phyloP scores from a whole-genome alignment of 2,797 vertebrate species.

The Cirrhinus molitorella region DNA sequence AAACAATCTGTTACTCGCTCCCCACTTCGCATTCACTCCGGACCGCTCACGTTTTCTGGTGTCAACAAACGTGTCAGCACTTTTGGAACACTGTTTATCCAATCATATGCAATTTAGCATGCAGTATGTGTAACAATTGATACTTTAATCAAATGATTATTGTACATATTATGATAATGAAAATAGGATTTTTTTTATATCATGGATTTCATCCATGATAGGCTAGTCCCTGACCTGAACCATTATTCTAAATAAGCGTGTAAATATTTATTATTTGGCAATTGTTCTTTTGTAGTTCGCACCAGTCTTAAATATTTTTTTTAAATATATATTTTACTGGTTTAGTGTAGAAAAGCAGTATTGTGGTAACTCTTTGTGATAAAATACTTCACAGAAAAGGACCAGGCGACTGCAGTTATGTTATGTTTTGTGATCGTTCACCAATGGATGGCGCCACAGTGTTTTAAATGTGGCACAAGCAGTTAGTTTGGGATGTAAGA shows the following conservation, averaged over 20 bases:
- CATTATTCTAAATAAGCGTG: neutral
- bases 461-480: slow-evolving; percentile 2
- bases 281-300: neutral
- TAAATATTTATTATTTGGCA: neutral
- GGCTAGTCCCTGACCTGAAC: neutral
- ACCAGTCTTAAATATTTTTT: neutral
- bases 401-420: slow-evolving; percentile 4
- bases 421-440: neutral
- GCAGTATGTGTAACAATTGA: neutral
- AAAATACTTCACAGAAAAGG: neutral
- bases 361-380: neutral
- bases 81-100: neutral
- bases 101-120: neutral
- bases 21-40: neutral
- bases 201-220: neutral
- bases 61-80: neutral
- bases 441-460: slow-evolving; percentile 45
- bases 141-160: neutral
- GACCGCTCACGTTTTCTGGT: neutral
- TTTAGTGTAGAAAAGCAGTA: neutral
- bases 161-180: neutral
- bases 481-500: neutral
- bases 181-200: neutral
- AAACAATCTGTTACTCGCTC: neutral
- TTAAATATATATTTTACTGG: neutral